These are phyloP conservation scores for Amyelois transitella DNA, from an alignment of 1,140 invertebrate genomes.

Conservation along the genomic window DNA sequence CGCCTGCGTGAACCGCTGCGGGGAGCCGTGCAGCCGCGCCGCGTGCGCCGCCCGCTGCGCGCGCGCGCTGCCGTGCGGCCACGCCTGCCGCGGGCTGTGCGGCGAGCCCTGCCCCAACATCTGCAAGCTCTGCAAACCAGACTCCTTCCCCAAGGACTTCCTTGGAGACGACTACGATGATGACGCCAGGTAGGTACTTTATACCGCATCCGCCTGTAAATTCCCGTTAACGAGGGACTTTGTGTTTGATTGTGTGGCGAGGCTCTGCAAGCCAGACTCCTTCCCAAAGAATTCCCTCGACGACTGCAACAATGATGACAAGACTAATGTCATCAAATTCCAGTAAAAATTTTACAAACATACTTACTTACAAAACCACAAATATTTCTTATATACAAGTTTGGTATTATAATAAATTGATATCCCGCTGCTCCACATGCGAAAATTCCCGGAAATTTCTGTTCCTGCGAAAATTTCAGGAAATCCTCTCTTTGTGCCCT, in stretches of 20 bases:
- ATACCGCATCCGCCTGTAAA: too few relatives aligned
- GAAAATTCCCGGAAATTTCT: too few relatives aligned
- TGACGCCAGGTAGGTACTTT: conserved; percentile 64
- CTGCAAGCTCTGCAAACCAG: conserved; percentile 68
- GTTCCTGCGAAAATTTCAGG: neutral
- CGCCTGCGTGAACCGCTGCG: conserved; percentile 75
- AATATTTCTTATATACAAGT: too few relatives aligned
- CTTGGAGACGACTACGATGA: conserved; percentile 76
- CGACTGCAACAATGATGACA: conserved; percentile 74
- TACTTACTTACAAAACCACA: too few relatives aligned
- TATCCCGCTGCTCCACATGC: too few relatives aligned
- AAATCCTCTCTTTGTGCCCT: neutral
- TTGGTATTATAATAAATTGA: too few relatives aligned
- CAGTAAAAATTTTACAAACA: too few relatives aligned
- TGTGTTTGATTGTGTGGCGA: conserved; percentile 84
- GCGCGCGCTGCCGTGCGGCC: conserved; percentile 71
- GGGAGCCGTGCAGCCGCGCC: conserved; percentile 67
- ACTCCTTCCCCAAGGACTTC: conserved; percentile 70
- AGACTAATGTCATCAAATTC: too few relatives aligned
- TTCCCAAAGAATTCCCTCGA: conserved; percentile 76
- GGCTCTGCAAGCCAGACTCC: conserved; percentile 58
- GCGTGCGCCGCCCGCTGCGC: conserved; percentile 75
- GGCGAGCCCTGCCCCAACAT: conserved; percentile 78
- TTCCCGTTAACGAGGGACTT: too few relatives aligned
- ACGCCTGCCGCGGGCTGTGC: conserved; percentile 80